phyloP scores from a whole-genome alignment of 37 sponge, comb jelly and placozoan species.

The Corticium candelabrum region DNA sequence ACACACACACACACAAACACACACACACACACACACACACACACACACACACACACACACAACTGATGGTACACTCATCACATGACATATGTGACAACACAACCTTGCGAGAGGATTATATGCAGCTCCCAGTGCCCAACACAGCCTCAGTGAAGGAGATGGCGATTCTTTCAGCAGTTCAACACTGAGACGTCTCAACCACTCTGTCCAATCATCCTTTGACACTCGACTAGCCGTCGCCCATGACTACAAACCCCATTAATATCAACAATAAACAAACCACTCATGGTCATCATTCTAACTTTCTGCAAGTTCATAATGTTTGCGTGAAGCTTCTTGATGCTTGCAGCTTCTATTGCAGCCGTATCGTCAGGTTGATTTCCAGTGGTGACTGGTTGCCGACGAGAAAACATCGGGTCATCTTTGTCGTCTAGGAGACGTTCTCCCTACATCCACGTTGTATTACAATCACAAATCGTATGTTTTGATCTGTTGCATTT shows the following conservation, averaged over 20 bases:
- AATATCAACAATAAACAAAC: not conserved
- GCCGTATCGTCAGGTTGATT: not conserved
- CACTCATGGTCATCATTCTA: not conserved
- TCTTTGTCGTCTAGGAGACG: too few species aligned
- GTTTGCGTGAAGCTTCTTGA: slow-evolving; percentile 20
- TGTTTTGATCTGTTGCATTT: not conserved
- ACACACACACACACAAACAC: too few species aligned
- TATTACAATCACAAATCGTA: too few species aligned
- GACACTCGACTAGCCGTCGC: slow-evolving; percentile 43
- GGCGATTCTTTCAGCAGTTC: slow-evolving; percentile 92
- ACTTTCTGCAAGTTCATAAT: slow-evolving; percentile 11
- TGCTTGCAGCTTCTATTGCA: not conserved
- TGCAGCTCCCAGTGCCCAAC: slow-evolving; percentile 72
- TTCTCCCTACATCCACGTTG: too few species aligned
- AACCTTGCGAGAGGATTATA: slow-evolving; percentile 67
- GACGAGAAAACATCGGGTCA: too few species aligned
- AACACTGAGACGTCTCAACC: slow-evolving; percentile 83
- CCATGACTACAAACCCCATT: slow-evolving; percentile 59
- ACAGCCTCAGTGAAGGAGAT: slow-evolving; percentile 69
- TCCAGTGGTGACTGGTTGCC: not conserved
- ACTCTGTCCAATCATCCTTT: slow-evolving; percentile 90
- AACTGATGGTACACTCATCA: too few species aligned
- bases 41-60: slow-evolving; percentile 5
- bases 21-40: slow-evolving; percentile 5
- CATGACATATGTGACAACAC: not conserved